Evolutionary conservation across 2,888 invertebrate species (phyloP).

Genomic region (Drosophila setosimentum): DNA sequence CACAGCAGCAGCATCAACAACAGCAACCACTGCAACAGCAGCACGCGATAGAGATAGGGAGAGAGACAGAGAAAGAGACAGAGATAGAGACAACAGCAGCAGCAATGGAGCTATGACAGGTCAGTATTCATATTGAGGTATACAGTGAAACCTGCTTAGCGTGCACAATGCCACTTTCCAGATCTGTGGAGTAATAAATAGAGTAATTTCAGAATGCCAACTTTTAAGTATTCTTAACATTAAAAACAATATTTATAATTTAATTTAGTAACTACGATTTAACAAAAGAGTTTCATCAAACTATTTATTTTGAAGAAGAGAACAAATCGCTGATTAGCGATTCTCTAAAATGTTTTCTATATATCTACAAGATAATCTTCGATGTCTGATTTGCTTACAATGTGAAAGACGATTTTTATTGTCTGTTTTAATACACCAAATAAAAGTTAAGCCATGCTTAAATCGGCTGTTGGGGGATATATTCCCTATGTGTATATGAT

Average conservation of each 20-base stretch:
- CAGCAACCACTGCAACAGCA: conserved; percentile 43
- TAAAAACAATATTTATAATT: background rate
- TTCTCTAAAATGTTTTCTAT: background rate
- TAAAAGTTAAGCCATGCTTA: background rate
- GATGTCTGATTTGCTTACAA: background rate
- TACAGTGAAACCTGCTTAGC: conserved; percentile 24
- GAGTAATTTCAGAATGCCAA: background rate
- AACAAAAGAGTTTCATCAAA: background rate
- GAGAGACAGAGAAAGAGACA: conserved; percentile 64
- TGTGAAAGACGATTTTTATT: background rate
- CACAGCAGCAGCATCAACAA: conserved; percentile 48
- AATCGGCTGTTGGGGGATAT: background rate
- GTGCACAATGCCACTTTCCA: background rate
- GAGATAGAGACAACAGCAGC: conserved; percentile 46
- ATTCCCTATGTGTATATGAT: background rate
- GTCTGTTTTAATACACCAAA: background rate
- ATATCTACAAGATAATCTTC: background rate
- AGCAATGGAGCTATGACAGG: conserved; percentile 83
- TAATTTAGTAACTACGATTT: background rate
- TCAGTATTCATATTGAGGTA: conserved; percentile 50
- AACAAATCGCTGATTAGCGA: background rate
- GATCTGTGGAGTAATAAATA: rapidly evolving
- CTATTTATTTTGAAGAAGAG: background rate
- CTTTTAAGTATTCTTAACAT: background rate
- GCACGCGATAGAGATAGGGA: conserved; percentile 60